Evolutionary conservation across 2,888 invertebrate genomes (phyloP), one percentile per base, ranked within the genome.

Genomic region (Hyppa rectilinea): DNA sequence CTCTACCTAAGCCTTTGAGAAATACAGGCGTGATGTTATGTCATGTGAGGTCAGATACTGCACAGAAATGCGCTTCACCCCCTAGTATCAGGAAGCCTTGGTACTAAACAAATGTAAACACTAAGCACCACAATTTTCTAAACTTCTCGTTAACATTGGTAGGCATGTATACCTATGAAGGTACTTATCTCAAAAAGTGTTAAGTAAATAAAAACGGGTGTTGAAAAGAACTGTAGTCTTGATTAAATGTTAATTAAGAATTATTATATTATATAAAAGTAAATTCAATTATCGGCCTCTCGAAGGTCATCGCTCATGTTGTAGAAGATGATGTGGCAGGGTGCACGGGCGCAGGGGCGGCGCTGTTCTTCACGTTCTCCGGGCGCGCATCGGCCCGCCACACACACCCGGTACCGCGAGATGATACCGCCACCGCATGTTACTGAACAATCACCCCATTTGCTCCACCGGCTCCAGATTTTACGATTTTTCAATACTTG

Each of bases 391-490:
- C 91, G 90, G 0, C 95, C 95, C 5, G 89, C 88, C 17, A 94
- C 91, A 71, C 95, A 95, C 2, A 89, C 59, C 4, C 95, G 90
- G 65, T 83, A 87, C 50, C 95, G 87, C 14, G 80, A 73, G 55
- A 92, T 88, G 10, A 68, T 83, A 0, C 95, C 95, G 3, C 82
- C 80, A 0, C 95, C 95, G 71, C 95, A 95, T 2, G 92, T 92
- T 59, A 92, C 93, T 0, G 95, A 94, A 78, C 95, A 95, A 2
- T 84, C 83, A 10, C 92, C 88, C 95, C 95, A 95, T 78, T 93
- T 95, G 45, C 94, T 90, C 95, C 95, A 95, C 31, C 94, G 90
- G 82, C 95, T 95, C 95, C 95, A 95, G 14, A 94, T 87, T 78
- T 95, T 95, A 31, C 93, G 92, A 29, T 69, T 82, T 60, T 85